phyloP scores from a whole-genome alignment of 2,797 vertebrate genomes.

The Schizothorax lantsangensis region DNA sequence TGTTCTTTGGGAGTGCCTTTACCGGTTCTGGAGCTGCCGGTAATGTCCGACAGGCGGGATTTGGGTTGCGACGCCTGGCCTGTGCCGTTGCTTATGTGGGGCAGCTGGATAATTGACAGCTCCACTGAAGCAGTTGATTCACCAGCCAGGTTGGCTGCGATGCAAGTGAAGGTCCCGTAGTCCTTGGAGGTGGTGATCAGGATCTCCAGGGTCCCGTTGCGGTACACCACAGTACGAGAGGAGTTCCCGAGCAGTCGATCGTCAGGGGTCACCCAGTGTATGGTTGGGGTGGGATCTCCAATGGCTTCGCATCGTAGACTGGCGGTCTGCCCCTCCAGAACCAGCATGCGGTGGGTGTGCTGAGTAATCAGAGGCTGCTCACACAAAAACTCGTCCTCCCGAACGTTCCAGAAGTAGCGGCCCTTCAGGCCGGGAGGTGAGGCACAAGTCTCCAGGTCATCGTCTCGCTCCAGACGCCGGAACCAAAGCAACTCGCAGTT shows the following conservation, averaged over 20 bases:
- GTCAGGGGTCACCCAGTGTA: conserved; percentile 93
- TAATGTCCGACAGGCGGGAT: conserved; percentile 92
- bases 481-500: conserved; percentile 95
- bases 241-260: conserved; percentile 88
- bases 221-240: conserved; percentile 83
- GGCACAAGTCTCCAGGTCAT: conserved; percentile 95
- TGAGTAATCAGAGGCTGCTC: conserved; percentile 92
- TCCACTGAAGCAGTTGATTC: conserved; percentile 90
- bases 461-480: conserved; percentile 86
- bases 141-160: conserved; percentile 91
- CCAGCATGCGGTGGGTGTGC: conserved; percentile 89
- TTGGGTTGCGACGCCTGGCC: conserved; percentile 81
- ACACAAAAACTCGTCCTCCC: conserved; percentile 91
- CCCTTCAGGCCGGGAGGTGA: conserved; percentile 89
- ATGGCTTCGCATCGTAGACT: conserved; percentile 89
- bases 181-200: conserved; percentile 92
- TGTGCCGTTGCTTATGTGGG: conserved; percentile 89
- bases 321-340: conserved; percentile 91
- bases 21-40: conserved; percentile 84
- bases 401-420: conserved; percentile 92
- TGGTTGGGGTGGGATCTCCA: conserved; percentile 88
- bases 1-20: conserved; percentile 80
- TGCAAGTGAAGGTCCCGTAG: conserved; percentile 92
- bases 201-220: conserved; percentile 92
- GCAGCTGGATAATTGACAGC: conserved; percentile 90